Base-by-base conservation (phyloP, 2,113 vertebrate species). In the Corydoras maculifer region DNA sequence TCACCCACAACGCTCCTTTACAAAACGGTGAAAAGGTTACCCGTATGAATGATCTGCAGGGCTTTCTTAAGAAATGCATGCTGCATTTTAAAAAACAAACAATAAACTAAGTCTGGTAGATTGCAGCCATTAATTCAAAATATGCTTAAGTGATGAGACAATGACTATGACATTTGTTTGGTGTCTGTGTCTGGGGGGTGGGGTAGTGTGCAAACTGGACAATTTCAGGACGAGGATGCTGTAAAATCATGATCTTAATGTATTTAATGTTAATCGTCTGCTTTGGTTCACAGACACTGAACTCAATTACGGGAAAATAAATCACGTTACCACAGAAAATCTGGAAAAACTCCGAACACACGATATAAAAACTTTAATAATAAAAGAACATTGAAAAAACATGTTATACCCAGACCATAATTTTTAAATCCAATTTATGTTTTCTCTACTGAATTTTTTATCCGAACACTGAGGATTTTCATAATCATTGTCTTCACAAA, bases 31-130 rank as follows among this genome's bases (percentile, higher is more conserved):
- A 73, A 60, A 78, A 80, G 78, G 76, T 84, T 82, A 79, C 76
- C 74, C 66, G 69, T 66, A 78, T 77, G 77, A 80, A 84, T 72
- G 72, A 80, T 86, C 80, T 84, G 79, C 76, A 79, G 75, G 78
- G 77, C 81, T 86, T 87, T 83, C 84, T 81, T 87, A 76, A 80
- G 81, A 87, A 86, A 83, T 82, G 75, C 82, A 82, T 58, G 59
- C 78, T 79, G 79, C 55, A 43, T 43, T 43, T 53, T 3, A 2
- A 53, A 57, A 57, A 43, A 43, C 4, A 43, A 43, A 79, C 80
- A 69, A 80, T 48, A 64, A 67, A 32, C 35, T 8, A 43, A 43
- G 7, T 43, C 35, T 2, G 7, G 35, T 8, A 43, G 7, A 43
- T 43, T 43, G 35, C 7, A 43, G 35, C 18, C 18, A 25, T 43